Conservation (phyloP, 2,888 invertebrate genomes). For the Neoascia interrupta region DNA sequence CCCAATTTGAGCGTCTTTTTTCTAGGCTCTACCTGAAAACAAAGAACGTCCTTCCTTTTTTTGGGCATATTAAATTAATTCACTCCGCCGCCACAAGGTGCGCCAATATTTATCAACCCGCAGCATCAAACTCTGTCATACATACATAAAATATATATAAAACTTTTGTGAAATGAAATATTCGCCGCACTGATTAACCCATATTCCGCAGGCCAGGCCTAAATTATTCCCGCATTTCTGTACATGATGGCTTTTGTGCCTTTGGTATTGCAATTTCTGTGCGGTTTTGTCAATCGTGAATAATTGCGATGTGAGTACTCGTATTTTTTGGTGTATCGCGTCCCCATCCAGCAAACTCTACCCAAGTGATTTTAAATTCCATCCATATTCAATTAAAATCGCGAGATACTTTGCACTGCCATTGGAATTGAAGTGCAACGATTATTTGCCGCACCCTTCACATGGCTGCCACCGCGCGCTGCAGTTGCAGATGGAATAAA, state of each 20-base stretch:
- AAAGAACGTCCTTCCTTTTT: neutral
- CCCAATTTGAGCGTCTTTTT: no score
- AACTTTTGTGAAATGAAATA: slow-evolving; percentile 7
- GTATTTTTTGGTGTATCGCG: slow-evolving; percentile 20
- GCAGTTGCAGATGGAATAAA: neutral
- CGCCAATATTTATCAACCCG: slow-evolving; percentile 40
- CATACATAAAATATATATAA: no score
- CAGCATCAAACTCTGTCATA: no score
- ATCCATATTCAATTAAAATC: slow-evolving; percentile 60
- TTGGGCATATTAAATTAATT: slow-evolving; percentile 54
- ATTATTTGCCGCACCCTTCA: neutral
- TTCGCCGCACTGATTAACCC: slow-evolving; percentile 52
- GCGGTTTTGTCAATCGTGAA: slow-evolving; percentile 39
- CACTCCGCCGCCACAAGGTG: slow-evolving; percentile 21
- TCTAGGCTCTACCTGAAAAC: no score
- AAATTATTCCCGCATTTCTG: slow-evolving; percentile 16
- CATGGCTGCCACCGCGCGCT: neutral
- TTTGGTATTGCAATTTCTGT: slow-evolving; percentile 23
- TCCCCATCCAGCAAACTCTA: neutral
- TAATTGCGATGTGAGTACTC: neutral
- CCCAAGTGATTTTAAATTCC: slow-evolving; percentile 57
- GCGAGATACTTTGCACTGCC: no score
- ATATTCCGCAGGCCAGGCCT: slow-evolving; percentile 13
- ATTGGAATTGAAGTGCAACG: neutral
- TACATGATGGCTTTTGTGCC: no score